phyloP scores from a whole-genome alignment of 2,797 vertebrate species.

The Acomys russatus region DNA sequence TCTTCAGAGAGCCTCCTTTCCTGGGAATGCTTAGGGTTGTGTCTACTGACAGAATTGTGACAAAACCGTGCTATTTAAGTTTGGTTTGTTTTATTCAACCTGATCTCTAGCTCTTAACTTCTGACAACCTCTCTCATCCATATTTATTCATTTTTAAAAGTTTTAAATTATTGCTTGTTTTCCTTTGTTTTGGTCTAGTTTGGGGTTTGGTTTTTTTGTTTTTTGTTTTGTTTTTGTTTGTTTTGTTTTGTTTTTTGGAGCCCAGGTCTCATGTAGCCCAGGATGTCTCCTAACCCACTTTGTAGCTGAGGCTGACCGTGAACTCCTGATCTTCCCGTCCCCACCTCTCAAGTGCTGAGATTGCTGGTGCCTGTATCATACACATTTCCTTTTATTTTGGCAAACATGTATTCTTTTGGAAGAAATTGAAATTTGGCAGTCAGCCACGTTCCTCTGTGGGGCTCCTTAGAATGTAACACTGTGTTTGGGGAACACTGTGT shows the following conservation, averaged over 20 bases:
- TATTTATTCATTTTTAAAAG: background rate
- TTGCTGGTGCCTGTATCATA: background rate
- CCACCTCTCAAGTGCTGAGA: no score
- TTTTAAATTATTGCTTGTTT: background rate
- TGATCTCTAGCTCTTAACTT: no score
- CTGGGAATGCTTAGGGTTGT: no score
- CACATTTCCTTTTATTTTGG: background rate
- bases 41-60: background rate
- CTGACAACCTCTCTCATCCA: background rate
- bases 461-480: background rate
- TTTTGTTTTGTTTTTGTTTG: background rate
- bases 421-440: background rate
- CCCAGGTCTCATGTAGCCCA: background rate
- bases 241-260: background rate
- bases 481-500: no score
- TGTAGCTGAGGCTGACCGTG: background rate
- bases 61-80: background rate
- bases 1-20: background rate
- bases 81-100: background rate
- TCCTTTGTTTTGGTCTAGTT: background rate
- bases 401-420: background rate
- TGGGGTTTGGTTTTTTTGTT: no score
- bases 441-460: background rate
- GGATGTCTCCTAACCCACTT: background rate
- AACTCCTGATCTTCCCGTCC: no score